Base-by-base conservation (phyloP, 2,797 vertebrate genomes). In the Crax fasciolata region DNA sequence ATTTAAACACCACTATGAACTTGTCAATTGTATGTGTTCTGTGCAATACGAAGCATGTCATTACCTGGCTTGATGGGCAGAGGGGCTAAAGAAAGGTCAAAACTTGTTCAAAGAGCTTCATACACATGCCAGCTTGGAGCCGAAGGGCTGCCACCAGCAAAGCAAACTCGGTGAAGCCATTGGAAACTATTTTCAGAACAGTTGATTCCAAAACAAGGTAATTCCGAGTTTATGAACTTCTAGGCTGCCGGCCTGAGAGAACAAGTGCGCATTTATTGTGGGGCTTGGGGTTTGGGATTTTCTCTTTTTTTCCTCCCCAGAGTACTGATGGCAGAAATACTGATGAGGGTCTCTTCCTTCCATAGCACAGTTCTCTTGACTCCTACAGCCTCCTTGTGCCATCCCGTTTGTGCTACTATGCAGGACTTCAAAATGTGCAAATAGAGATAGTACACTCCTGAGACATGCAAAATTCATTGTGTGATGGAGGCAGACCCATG, bases 1-100 rank as follows among this genome's bases (percentile, higher is more conserved):
- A 94, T 97, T 96, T 97, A 95, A 96, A 97, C 92, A 95, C 84
- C 90, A 94, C 63, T 89, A 93, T 95, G 93, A 92, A 96, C 79
- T 88, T 95, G 94, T 94, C 91, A 91, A 94, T 96, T 96, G 90
- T 96, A 93, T 94, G 94, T 91, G 89, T 96, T 95, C 96, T 97
- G 91, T 91, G 93, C 95, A 96, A 96, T 96, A 96, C 88, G 0
- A 96, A 96, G 96, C 93, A 96, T 96, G 94, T 96, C 93, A 94
- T 96, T 94, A 90, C 89, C 96, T 90, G 93, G 94, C 87, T 96
- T 93, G 87, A 94, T 88, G 87, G 92, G 92, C 89, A 92, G 87
- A 96, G 89, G 84, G 91, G 76, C 71, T 94, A 85, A 97, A 95
- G 93, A 92, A 95, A 95, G 89, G 70, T 85, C 68, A 84, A 90